Evolutionary conservation across 2,113 vertebrate species (phyloP), one percentile per base, ranked within the genome.

Genomic region (Nothobranchius kuhntae): DNA sequence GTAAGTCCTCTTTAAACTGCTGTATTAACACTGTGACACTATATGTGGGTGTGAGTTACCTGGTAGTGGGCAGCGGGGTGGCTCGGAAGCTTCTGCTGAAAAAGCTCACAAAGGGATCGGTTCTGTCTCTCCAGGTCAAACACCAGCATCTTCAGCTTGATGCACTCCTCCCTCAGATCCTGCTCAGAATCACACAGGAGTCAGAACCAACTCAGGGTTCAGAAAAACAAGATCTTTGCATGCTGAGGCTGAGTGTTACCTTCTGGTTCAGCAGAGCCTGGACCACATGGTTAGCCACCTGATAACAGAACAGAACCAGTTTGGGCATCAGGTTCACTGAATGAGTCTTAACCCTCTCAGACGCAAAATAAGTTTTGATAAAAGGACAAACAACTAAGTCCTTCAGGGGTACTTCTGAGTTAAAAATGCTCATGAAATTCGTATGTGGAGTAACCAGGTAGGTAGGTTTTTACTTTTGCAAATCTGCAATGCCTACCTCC

Each of bases 261-360:
- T 98, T 98, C 68, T 98, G 97, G 78, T 97, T 98, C 30, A 98
- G 93, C 35, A 98, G 91, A 0, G 96, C 97, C 69, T 98, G 97
- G 11, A 98, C 97, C 82, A 98, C 97, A 0, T 98, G 97, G 82
- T 98, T 98, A 75, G 97, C 97, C 50, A 98, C 96, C 96, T 98
- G 61, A 62, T 2, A 13, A 80, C 12, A 38, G 5, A 26, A 72
- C 26, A 57, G 12, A 17, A 48, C 21, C 42, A 42, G 44, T 44
- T 40, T 13, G 8, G 6, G 6, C 0, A 17, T 44, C 38, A 40
- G 6, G 0, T 40, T 8, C 21, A 7, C 15, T 1, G 17, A 52
- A 35, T 26, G 38, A 4, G 21, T 21, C 21, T 21, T 21, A 21
- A 21, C 21, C 21, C 21, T 21, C 21, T 21, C 21, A 21, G 21